Evolutionary conservation across 2,113 vertebrate species (phyloP).

Genomic region (Dendrocopos noguchii): DNA sequence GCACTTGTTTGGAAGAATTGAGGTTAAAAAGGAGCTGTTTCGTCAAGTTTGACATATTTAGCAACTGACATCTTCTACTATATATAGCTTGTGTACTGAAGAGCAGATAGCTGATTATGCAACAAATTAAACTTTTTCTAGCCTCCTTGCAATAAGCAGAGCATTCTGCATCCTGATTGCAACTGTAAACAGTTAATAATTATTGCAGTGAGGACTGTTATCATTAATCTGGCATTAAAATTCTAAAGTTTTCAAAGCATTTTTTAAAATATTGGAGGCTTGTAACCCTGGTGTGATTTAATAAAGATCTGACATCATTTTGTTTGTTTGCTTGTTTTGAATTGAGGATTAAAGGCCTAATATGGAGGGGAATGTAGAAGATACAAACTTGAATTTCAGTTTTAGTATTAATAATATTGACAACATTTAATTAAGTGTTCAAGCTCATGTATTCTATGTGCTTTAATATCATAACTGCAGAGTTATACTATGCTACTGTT

Average conservation of each 20-base stretch:
- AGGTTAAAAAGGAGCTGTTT: constrained; percentile 53
- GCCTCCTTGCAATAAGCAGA: constrained; percentile 28
- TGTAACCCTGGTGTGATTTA: not conserved
- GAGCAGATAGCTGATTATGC: constrained; percentile 63
- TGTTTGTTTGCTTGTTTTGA: not conserved
- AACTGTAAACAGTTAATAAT: constrained; percentile 63
- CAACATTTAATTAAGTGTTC: not conserved
- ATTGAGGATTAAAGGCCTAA: not conserved
- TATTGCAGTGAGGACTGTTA: constrained; percentile 45
- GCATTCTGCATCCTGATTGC: constrained; percentile 53
- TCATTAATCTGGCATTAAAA: constrained; percentile 36
- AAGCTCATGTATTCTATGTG: not conserved
- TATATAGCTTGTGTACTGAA: constrained; percentile 57
- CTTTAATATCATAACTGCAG: not conserved
- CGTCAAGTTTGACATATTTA: constrained; percentile 66
- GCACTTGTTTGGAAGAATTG: constrained; percentile 18
- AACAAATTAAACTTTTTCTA: constrained; percentile 52
- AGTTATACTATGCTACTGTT: not conserved
- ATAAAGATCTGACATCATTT: not conserved
- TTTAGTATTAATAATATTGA: not conserved
- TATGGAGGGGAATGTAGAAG: not conserved
- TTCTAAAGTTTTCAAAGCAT: constrained; percentile 19
- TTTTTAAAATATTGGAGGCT: not conserved
- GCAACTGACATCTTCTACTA: constrained; percentile 63
- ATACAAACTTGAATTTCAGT: not conserved